Conservation (phyloP, 2,888 invertebrate genomes). For the Aspidiotus destructor region DNA sequence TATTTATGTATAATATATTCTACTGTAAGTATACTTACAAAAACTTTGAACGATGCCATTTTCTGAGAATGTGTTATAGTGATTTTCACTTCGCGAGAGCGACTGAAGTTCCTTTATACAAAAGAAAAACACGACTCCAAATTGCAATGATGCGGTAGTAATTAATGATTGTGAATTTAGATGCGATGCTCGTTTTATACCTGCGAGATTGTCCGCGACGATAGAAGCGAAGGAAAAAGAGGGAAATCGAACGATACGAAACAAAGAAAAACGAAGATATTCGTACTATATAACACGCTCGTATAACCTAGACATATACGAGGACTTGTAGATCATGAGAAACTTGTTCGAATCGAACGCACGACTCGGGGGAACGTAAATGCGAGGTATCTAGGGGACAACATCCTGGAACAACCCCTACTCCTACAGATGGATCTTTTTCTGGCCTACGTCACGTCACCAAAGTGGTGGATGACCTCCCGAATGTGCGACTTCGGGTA, state of each 20-base stretch:
- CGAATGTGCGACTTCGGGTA: too few species aligned
- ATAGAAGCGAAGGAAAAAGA: neutral
- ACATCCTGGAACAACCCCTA: slow-evolving; percentile 1
- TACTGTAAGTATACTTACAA: neutral
- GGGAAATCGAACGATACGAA: neutral
- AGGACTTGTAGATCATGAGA: too few species aligned
- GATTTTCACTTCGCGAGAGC: neutral
- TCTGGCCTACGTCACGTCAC: too few species aligned
- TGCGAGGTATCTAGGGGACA: neutral
- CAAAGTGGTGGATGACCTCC: too few species aligned
- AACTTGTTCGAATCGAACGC: too few species aligned
- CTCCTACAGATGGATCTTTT: neutral
- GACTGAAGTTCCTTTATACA: neutral
- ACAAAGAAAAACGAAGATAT: neutral
- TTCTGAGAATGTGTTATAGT: neutral
- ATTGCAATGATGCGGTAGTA: neutral
- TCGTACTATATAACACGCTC: too few species aligned
- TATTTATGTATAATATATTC: too few species aligned
- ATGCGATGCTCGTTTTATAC: neutral
- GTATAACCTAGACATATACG: too few species aligned
- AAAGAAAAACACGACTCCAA: neutral
- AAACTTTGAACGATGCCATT: neutral
- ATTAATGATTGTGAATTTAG: neutral
- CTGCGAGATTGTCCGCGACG: neutral
- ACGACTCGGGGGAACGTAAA: too few species aligned